These are phyloP conservation scores for Pelobates cultripes DNA, from an alignment of 2,797 vertebrate species.

Conservation along the genomic window DNA sequence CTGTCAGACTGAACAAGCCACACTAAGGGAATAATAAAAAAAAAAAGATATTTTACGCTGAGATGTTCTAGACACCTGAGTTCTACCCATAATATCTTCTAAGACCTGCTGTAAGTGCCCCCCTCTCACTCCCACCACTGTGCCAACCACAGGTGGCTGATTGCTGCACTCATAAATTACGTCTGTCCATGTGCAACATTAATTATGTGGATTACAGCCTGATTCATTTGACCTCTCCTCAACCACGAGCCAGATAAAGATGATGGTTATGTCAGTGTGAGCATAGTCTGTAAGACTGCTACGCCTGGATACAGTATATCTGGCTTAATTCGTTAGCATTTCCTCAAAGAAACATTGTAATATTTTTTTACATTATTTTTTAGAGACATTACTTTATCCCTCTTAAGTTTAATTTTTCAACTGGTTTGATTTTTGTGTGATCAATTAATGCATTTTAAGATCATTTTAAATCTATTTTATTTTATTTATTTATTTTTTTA, in stretches of 20 bases:
- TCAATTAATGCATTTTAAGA: too few relatives aligned
- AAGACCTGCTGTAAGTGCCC: constrained; percentile 23
- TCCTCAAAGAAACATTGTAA: too few relatives aligned
- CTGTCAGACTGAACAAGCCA: constrained; percentile 19
- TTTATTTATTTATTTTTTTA: too few relatives aligned
- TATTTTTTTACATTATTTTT: too few relatives aligned
- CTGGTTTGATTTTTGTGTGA: too few relatives aligned
- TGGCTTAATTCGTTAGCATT: too few relatives aligned
- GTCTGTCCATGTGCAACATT: constrained; percentile 34
- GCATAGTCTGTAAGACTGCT: not conserved
- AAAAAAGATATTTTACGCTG: constrained; percentile 15
- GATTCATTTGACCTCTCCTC: constrained; percentile 4
- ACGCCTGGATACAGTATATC: too few relatives aligned
- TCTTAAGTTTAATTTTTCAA: too few relatives aligned
- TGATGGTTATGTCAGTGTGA: not conserved
- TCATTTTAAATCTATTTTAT: too few relatives aligned
- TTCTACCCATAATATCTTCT: constrained; percentile 9
- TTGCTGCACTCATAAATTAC: constrained; percentile 37
- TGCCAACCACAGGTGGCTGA: constrained; percentile 16
- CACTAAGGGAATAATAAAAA: constrained; percentile 4
- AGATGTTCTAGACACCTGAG: constrained; percentile 30
- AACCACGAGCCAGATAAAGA: not conserved
- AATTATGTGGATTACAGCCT: constrained; percentile 30
- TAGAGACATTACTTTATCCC: too few relatives aligned
- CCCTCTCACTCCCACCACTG: constrained; percentile 6